Evolutionary conservation across 2,797 vertebrate species (phyloP), one percentile per base, ranked within the genome.

Genomic region (Eulemur mongoz): DNA sequence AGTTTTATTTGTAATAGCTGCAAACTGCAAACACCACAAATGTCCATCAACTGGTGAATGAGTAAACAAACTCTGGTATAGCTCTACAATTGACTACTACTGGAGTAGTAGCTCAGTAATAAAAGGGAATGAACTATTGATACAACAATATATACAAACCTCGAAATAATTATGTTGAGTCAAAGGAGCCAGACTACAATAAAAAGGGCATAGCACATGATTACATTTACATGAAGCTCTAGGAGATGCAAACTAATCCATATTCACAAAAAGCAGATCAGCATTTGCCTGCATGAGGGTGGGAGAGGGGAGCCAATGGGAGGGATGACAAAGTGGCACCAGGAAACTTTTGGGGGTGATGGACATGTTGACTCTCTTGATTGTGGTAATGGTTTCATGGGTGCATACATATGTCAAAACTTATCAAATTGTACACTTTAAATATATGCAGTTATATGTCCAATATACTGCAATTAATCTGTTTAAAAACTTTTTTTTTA

Each of bases 1-100:
- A 95, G 50, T 83, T 92, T 80, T 59, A 90, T 96, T 84, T 89
- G 52, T 80, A 75, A 94, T 65, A 88, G 14, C 61, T 83, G 32
- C 20, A 91, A 95, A 80, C 23, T 52, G 40, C 20, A 91, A 95
- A 80, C 20, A 40, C 35, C 61, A 78, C 61, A 93, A 73, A 67
- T 67, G 38, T 70, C 54, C n/a, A 52, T 83, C 50, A 81, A 48
- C 32, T 82, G 61, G 30, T 67, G 22, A 94, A 70, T 65, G 45
- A 32, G 63, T 65, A 65, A 22, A 59, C 50, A 72, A 91, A 45
- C 17, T 76, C 22, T 89, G 63, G n/a, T 48, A 10, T 43, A 57
- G 27, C 15, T 40, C 30, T 86, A 67, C 30, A 72, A 30, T 87
- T 57, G 52, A 81, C 72, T 73, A 48, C 7, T 73, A 38, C 48